Percentiles rank a stretch among this genome's conserved stretches.
These are phyloP conservation scores for Drosophila stalkeri DNA, from an alignment of 2,888 invertebrate species.

Conservation along the genomic window DNA sequence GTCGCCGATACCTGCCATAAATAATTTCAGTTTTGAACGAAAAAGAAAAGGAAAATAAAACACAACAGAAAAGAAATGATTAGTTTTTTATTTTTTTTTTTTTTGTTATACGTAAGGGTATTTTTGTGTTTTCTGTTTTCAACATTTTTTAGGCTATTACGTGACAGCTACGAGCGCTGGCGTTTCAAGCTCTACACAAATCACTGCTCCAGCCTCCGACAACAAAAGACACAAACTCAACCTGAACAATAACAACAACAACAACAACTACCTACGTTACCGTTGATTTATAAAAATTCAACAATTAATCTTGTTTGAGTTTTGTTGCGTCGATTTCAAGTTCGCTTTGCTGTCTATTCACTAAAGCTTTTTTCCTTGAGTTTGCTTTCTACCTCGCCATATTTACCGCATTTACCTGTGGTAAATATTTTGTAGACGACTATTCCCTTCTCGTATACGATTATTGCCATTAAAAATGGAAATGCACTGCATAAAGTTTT, in stretches of 20 bases:
- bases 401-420: constrained; percentile 1
- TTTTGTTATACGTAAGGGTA: constrained; percentile 15
- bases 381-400: constrained; percentile 26
- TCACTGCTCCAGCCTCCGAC: constrained; percentile 22
- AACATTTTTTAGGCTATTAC: constrained; percentile 45
- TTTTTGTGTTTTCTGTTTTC: constrained; percentile 30
- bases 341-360: constrained; percentile 22
- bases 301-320: constrained; percentile 73
- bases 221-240: constrained; percentile 37
- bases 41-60: constrained; percentile 1
- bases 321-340: constrained; percentile 36
- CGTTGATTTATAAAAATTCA: constrained; percentile 62
- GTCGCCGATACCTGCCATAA: constrained; percentile 26
- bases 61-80: constrained; percentile 19
- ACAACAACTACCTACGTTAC: constrained; percentile 56
- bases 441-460: neutral
- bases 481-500: neutral
- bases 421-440: neutral
- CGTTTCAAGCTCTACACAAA: constrained; percentile 41
- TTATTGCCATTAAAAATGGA: neutral
- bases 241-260: constrained; percentile 29
- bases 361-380: constrained; percentile 16
- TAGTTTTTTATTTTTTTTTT: no score
- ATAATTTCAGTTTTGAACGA: constrained; percentile 14
- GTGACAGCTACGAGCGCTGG: constrained; percentile 46